Evolutionary conservation across 2,797 vertebrate genomes (phyloP).

Genomic region (Lerista edwardsae): DNA sequence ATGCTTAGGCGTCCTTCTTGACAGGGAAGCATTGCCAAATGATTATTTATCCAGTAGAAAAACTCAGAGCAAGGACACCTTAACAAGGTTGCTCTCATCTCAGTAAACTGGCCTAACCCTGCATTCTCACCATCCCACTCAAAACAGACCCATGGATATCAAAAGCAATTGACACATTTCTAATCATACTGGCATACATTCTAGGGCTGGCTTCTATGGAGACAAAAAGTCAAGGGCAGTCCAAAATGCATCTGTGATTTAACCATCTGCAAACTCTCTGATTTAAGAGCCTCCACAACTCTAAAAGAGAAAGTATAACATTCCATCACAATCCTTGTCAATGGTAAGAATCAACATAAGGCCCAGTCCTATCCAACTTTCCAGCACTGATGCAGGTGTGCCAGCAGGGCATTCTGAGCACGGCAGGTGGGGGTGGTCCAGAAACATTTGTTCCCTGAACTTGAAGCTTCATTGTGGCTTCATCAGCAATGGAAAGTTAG

Average conservation of each 20-base stretch:
- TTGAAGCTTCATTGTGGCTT: too few species aligned
- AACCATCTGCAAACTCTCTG: slow-evolving; percentile 31
- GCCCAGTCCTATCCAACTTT: too few species aligned
- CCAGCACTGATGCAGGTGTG: too few species aligned
- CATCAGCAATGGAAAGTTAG: too few species aligned
- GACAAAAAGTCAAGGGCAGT: slow-evolving; percentile 51
- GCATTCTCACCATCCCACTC: slow-evolving; percentile 15
- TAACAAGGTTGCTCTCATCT: slow-evolving; percentile 68
- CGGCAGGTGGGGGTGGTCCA: too few species aligned
- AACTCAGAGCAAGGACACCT: slow-evolving; percentile 66
- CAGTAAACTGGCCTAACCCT: slow-evolving; percentile 49
- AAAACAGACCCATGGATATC: slow-evolving; percentile 35
- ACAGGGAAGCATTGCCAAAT: slow-evolving; percentile 52
- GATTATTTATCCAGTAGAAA: slow-evolving; percentile 65
- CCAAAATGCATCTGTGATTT: slow-evolving; percentile 46
- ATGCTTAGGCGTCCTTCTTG: slow-evolving; percentile 46
- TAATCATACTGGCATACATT: slow-evolving; percentile 65
- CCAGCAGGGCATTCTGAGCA: too few species aligned
- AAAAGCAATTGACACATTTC: slow-evolving; percentile 57
- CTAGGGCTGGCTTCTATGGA: slow-evolving; percentile 38
- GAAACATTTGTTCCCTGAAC: too few species aligned
- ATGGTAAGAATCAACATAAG: not conserved
- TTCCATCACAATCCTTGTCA: not conserved
- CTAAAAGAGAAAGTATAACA: not conserved
- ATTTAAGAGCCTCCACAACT: slow-evolving; percentile 10